A percentile compares a stretch with the other conserved stretches of the same genome.
Evolutionary conservation across 2,888 invertebrate genomes (phyloP).

Genomic region (Molanna angustata): DNA sequence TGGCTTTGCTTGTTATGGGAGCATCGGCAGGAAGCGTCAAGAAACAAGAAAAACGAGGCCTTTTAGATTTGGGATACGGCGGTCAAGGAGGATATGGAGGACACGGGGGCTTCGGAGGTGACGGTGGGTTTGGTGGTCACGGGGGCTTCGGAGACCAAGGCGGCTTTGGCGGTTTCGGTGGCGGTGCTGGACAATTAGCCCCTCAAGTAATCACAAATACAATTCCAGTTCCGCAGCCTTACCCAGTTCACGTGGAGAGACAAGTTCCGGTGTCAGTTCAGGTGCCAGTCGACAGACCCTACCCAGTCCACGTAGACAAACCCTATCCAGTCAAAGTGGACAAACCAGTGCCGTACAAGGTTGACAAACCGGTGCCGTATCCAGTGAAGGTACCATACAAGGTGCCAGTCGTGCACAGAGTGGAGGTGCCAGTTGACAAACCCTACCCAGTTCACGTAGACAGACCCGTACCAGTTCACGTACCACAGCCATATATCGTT

Average conservation of each 20-base stretch:
- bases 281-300: conserved; percentile 39
- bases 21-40: conserved; percentile 13
- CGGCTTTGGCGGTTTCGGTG: conserved; percentile 1
- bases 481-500: conserved; percentile 29
- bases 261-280: conserved; percentile 49
- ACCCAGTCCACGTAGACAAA: conserved; percentile 22
- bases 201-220: conserved; percentile 25
- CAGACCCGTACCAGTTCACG: conserved; percentile 27
- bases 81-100: conserved; percentile 10
- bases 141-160: conserved; percentile 1
- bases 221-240: conserved; percentile 50
- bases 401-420: conserved; percentile 31
- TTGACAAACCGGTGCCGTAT: conserved; percentile 31
- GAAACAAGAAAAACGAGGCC: conserved; percentile 26
- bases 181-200: conserved; percentile 5
- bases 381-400: conserved; percentile 32
- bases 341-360: conserved; percentile 25
- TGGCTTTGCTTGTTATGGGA: conserved; percentile 11
- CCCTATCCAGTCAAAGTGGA: conserved; percentile 26
- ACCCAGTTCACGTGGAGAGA: conserved; percentile 48
- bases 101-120: conserved; percentile 8
- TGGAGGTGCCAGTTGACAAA: conserved; percentile 28
- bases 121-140: background rate
- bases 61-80: conserved; percentile 10
- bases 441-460: conserved; percentile 33